Evolutionary conservation across 2,113 vertebrate genomes (phyloP), one percentile per base, ranked within the genome.

Genomic region (Trichomycterus rosablanca): DNA sequence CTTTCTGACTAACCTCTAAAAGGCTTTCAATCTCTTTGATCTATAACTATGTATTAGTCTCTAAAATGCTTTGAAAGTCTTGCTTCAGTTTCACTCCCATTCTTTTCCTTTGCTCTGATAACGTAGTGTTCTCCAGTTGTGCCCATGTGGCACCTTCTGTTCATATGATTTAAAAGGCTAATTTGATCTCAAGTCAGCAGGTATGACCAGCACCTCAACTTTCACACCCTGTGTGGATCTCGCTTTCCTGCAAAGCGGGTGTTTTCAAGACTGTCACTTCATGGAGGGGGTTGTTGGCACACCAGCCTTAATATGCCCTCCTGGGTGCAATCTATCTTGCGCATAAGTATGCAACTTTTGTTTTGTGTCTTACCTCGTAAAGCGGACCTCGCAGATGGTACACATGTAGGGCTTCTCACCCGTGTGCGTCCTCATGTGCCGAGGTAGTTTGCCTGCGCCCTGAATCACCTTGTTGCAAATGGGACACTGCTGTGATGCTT

Each of bases 351-450:
- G n/a, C n/a, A n/a, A n/a, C n/a, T n/a, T n/a, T n/a, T n/a, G n/a
- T n/a, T n/a, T n/a, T n/a, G n/a, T n/a, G 48, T 70, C 91, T 42
- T 80, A 98, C 96, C 95, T 96, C 86, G 96, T 99, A 76, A 99
- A 99, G 72, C 94, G 93, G 59, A 99, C 96, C 82, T 97, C 94
- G 57, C 96, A 99, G 88, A 98, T 97, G 75, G 75, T 96, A 82
- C 96, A 99, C 92, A 97, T 95, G 75, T 99, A 99, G 15, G 96
- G 96, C 80, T 98, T 98, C 84, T 99, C 96, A 63, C 96, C 96
- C 0, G 96, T 97, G 74, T 97, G 96, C 3, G 95, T 97, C 70
- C 95, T 89, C 94, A 98, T 99, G 86, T 98, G 95, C 46, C 94
- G 83, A 0, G 95, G 96, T 66, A 98, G 89, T 83, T 99, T 98